These are phyloP conservation scores for Tokudaia muenninki DNA, from an alignment of 2,797 vertebrate species.

Conservation along the genomic window DNA sequence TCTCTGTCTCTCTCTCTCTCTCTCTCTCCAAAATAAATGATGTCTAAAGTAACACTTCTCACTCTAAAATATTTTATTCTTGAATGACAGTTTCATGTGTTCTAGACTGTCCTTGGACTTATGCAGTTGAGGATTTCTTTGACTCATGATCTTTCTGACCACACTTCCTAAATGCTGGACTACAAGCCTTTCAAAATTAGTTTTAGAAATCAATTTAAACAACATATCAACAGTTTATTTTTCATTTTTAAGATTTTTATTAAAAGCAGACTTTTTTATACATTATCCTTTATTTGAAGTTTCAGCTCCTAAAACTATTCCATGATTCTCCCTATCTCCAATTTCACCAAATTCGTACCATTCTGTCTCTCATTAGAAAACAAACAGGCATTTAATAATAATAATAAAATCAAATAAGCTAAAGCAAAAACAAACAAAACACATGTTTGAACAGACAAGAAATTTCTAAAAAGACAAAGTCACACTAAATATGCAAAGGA, in stretches of 20 bases:
- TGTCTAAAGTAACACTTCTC: background rate
- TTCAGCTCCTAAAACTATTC: background rate
- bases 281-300: background rate
- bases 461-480: background rate
- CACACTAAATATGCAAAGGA: background rate
- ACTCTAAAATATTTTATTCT: background rate
- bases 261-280: background rate
- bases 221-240: background rate
- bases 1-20: too few species aligned
- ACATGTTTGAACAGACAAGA: too few species aligned
- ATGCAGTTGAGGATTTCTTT: background rate
- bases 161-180: background rate
- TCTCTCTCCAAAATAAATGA: background rate
- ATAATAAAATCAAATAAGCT: background rate
- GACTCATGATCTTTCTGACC: background rate
- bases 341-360: background rate
- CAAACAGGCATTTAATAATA: background rate
- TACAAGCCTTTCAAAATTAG: background rate
- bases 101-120: background rate
- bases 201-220: background rate
- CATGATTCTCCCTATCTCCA: background rate
- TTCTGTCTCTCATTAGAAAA: background rate
- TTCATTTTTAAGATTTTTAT: background rate
- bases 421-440: background rate
- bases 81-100: background rate